phyloP scores from a whole-genome alignment of 1,140 invertebrate species.

The Leguminivora glycinivorella region DNA sequence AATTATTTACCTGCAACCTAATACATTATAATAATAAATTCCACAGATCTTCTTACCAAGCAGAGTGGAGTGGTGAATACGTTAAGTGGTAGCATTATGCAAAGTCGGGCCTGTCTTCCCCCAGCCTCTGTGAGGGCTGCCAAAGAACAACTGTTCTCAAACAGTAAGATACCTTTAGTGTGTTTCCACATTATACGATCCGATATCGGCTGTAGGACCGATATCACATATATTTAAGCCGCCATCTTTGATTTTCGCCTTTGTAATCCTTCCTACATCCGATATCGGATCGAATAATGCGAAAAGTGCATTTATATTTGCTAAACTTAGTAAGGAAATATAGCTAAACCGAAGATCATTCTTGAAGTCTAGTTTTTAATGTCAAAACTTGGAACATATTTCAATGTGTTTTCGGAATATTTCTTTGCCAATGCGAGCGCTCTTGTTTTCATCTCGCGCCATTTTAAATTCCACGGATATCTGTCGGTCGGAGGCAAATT shows the following conservation, averaged over 20 bases:
- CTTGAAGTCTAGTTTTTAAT: too few species aligned
- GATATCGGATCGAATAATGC: too few species aligned
- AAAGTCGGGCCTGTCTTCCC: slow-evolving; percentile 39
- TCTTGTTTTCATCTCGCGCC: slow-evolving; percentile 49
- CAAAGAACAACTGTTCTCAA: background rate
- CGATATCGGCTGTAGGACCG: too few species aligned
- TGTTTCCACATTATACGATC: too few species aligned
- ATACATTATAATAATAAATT: slow-evolving; percentile 37
- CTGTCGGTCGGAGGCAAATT: slow-evolving; percentile 55
- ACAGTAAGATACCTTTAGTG: background rate
- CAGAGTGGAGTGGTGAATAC: slow-evolving; percentile 40
- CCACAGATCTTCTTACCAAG: slow-evolving; percentile 40
- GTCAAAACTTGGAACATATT: too few species aligned
- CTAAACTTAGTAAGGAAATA: too few species aligned
- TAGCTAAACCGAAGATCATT: too few species aligned
- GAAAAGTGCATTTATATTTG: too few species aligned
- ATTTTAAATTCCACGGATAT: slow-evolving; percentile 57
- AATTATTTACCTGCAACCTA: slow-evolving; percentile 13
- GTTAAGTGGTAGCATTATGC: slow-evolving; percentile 57
- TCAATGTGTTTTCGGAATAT: too few species aligned
- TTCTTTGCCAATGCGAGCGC: slow-evolving; percentile 13
- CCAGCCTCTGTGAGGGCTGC: slow-evolving; percentile 24
- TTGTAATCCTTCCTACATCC: too few species aligned
- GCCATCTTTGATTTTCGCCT: too few species aligned
- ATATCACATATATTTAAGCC: too few species aligned